phyloP scores from a whole-genome alignment of 2,113 vertebrate species.

The Electrona antarctica region DNA sequence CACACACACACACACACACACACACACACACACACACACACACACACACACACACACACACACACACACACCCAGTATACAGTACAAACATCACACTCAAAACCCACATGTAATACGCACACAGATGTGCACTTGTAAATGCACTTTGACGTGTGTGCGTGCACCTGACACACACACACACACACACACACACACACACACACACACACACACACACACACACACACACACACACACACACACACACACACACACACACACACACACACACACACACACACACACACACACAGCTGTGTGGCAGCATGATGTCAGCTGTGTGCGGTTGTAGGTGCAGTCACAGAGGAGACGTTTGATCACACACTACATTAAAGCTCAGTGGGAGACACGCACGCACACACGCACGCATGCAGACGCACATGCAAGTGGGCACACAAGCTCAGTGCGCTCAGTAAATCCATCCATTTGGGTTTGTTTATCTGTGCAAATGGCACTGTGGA shows the following conservation, averaged over 20 bases:
- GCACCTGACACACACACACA: no score
- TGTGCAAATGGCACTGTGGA: no score
- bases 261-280: not conserved
- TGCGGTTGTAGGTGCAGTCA: conserved; percentile 62
- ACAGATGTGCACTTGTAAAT: no score
- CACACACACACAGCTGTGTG: conserved; percentile 28
- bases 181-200: not conserved
- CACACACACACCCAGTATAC: not conserved
- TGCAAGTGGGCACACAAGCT: conserved; percentile 58
- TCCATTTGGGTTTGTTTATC: conserved; percentile 47
- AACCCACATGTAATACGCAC: no score
- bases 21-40: conserved; percentile 8
- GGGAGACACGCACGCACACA: conserved; percentile 25
- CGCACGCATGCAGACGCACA: conserved; percentile 17
- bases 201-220: not conserved
- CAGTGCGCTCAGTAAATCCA: conserved; percentile 58
- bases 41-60: conserved; percentile 28
- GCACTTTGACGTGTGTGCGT: no score
- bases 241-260: no score
- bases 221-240: not conserved
- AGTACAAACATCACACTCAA: not conserved
- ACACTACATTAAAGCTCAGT: conserved; percentile 59
- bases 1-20: conserved; percentile 27
- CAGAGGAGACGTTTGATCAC: conserved; percentile 70
- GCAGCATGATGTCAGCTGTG: conserved; percentile 52